Conservation (phyloP, 2,888 invertebrate species). For the Bombylius discolor region DNA sequence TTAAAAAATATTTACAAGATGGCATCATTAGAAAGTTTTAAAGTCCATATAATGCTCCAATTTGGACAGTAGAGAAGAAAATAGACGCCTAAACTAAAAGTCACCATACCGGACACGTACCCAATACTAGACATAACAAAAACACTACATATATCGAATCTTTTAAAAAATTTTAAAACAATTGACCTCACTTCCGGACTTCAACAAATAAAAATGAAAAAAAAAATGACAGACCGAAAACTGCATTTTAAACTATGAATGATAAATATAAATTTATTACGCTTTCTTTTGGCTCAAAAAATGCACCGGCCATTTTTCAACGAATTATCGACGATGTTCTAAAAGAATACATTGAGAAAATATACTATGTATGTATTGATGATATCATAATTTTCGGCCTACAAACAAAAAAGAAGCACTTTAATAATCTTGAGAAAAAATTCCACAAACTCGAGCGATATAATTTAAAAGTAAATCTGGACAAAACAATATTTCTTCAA, state of each 20-base stretch:
- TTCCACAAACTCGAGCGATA: background rate
- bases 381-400: constrained; percentile 5
- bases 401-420: background rate
- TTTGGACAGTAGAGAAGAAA: constrained; percentile 19
- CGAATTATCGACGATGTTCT: constrained; percentile 16
- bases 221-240: too few relatives aligned
- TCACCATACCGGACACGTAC: constrained; percentile 13
- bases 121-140: constrained; percentile 8
- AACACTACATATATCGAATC: constrained; percentile 3
- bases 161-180: too few relatives aligned
- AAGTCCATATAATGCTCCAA: constrained; percentile 19
- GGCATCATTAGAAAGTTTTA: constrained; percentile 21
- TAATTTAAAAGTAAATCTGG: background rate
- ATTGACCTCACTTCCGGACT: too few relatives aligned
- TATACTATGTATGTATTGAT: constrained; percentile 13
- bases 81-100: constrained; percentile 13
- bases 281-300: constrained; percentile 5
- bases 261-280: constrained; percentile 4
- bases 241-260: background rate
- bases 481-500: constrained; percentile 1
- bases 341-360: constrained; percentile 8
- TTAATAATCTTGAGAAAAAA: background rate
- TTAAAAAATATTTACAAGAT: constrained; percentile 21
- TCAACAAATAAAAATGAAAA: too few relatives aligned
- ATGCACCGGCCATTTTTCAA: constrained; percentile 12